phyloP scores from a whole-genome alignment of 2,888 invertebrate genomes.

The Spodoptera picta region DNA sequence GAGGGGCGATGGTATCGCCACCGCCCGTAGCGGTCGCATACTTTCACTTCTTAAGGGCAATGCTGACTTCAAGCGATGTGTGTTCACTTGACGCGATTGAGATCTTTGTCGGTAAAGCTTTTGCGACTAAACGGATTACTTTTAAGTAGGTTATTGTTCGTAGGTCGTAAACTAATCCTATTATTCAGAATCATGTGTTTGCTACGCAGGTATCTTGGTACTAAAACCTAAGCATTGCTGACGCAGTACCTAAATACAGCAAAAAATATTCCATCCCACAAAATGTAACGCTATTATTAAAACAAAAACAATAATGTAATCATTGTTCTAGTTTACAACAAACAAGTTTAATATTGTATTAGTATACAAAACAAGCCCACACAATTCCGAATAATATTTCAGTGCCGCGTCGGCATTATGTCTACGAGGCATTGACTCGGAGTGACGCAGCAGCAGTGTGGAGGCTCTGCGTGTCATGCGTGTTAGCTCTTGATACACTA shows the following conservation, averaged over 20 bases:
- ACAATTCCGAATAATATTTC: constrained; percentile 24
- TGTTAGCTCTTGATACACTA: constrained; percentile 35
- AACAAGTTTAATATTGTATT: no score
- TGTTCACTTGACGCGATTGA: constrained; percentile 36
- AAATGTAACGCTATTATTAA: no score
- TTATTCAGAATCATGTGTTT: no score
- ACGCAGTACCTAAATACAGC: no score
- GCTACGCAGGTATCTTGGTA: no score
- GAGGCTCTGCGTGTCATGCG: constrained; percentile 41
- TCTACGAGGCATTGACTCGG: constrained; percentile 37
- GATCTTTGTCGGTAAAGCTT: constrained; percentile 12
- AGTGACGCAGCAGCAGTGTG: constrained; percentile 6
- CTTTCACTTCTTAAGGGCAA: constrained; percentile 81
- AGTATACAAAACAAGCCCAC: constrained; percentile 6
- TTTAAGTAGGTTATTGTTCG: no score
- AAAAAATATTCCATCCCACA: no score
- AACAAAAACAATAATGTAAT: no score
- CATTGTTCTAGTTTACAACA: no score
- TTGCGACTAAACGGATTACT: not conserved
- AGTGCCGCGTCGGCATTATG: constrained; percentile 30
- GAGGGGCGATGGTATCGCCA: constrained; percentile 78
- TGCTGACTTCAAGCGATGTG: constrained; percentile 53
- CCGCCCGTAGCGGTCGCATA: constrained; percentile 61
- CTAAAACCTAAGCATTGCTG: no score
- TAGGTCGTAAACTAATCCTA: no score